Conservation (phyloP, 2,797 vertebrate species). For the Chlorospingus flavigularis region DNA sequence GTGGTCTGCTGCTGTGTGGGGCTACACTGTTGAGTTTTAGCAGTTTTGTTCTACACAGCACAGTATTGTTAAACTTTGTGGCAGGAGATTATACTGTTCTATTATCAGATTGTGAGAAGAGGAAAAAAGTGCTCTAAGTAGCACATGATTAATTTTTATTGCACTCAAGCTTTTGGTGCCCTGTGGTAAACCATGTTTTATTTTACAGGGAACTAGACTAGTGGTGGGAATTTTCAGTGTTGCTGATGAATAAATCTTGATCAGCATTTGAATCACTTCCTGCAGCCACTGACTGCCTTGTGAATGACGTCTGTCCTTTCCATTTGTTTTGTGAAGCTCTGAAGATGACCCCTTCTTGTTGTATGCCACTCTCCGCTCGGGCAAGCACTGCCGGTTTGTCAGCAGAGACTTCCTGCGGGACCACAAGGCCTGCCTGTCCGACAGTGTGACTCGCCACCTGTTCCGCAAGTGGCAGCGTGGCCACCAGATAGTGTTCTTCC, state of each 20-base stretch:
- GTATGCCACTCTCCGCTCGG: constrained; percentile 90
- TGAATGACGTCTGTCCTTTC: background rate
- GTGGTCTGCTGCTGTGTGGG: background rate
- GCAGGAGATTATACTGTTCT: background rate
- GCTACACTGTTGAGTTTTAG: background rate
- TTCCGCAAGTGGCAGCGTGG: constrained; percentile 98
- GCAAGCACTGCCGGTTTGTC: constrained; percentile 89
- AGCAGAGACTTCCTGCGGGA: constrained; percentile 93
- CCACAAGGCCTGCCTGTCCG: constrained; percentile 90
- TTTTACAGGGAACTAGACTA: background rate
- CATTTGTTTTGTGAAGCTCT: constrained; percentile 79
- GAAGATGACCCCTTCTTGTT: constrained; percentile 94
- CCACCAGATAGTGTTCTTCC: constrained; percentile 83
- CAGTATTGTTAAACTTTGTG: background rate
- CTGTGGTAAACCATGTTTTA: background rate
- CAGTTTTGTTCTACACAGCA: background rate
- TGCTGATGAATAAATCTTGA: background rate
- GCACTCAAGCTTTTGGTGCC: background rate
- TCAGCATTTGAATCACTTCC: constrained; percentile 5
- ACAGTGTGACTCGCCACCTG: constrained; percentile 76
- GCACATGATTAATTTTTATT: background rate
- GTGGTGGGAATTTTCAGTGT: background rate
- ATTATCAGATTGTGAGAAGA: background rate
- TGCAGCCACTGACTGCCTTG: background rate
- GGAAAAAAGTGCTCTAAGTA: background rate